Conservation (phyloP, 1,140 invertebrate species). For the Papilio machaon region DNA sequence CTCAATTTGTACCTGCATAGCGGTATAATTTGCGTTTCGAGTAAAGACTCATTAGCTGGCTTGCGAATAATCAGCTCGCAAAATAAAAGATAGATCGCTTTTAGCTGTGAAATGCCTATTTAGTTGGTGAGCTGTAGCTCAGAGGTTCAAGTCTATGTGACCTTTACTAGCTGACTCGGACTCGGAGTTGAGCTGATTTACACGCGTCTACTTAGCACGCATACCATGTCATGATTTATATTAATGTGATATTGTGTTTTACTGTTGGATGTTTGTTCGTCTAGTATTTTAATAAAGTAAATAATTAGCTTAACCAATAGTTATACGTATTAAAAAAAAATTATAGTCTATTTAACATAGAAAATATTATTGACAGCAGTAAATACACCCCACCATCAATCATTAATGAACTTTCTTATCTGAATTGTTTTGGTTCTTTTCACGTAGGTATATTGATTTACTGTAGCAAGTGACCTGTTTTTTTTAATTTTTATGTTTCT, state of each 20-base stretch:
- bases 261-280: constrained; percentile 2
- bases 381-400: not conserved
- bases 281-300: constrained; percentile 10
- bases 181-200: too few species aligned
- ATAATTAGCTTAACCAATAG: constrained; percentile 7
- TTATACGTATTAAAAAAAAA: not conserved
- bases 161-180: not conserved
- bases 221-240: not conserved
- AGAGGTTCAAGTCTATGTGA: too few species aligned
- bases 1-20: too few species aligned
- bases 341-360: not conserved
- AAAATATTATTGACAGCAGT: not conserved
- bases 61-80: too few species aligned
- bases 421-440: constrained; percentile 74
- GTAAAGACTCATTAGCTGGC: too few species aligned
- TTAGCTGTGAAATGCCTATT: too few species aligned
- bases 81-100: too few species aligned
- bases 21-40: too few species aligned
- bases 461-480: constrained; percentile 77
- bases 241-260: too few species aligned
- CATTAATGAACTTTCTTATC: constrained; percentile 24
- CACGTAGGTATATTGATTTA: constrained; percentile 80
- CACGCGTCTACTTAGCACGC: not conserved
- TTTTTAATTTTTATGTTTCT: constrained; percentile 70
- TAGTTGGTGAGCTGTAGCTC: too few species aligned